Base-by-base conservation (phyloP, 2,113 vertebrate genomes). In the Ranitomeya variabilis region DNA sequence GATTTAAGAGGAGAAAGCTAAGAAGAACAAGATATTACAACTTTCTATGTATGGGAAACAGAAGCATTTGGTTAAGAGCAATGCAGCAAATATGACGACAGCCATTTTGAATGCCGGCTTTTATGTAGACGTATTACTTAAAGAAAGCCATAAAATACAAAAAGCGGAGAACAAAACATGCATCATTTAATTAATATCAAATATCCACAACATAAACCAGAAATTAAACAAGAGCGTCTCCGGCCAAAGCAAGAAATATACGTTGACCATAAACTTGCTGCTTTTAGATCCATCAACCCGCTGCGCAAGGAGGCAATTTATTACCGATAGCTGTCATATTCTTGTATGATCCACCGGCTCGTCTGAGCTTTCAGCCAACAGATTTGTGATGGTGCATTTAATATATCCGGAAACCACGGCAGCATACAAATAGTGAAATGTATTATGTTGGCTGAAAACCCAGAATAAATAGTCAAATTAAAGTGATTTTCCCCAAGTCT, bases 361-460 rank as follows among this genome's bases (percentile, higher is more conserved):
- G 55, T 78, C 37, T 18, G 52, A 71, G 83, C 21, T 55, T 51
- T 86, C 26, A 73, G 71, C 54, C 69, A 45, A 71, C 67, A 85
- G 83, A 85, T 85, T 85, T 73, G 83, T 74, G 69, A 74, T 12
- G 16, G 55, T 60, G 84, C 54, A 77, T 77, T 86, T 77, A 86
- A 77, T 77, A 51, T 31, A 59, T 26, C 54, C 45, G 6, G 84
- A 86, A 86, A 86, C 10, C 71, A 60, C 16, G 51, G 26, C 73
- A 31, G 18, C 76, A 60, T 57, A 73, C n/a, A 76, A 77, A 86
- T 45, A 45, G 71, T 45, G 57, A 45, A 77, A 73, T 77, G 55
- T 62, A 37, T 76, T 86, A 77, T 52, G 23, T 67, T 64, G 64
- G 62, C 23, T 57, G 59, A 80, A 67, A 55, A 87, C 31, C 77